Conservation (phyloP, 1,140 invertebrate species). For the Drosophila sulfurigaster region DNA sequence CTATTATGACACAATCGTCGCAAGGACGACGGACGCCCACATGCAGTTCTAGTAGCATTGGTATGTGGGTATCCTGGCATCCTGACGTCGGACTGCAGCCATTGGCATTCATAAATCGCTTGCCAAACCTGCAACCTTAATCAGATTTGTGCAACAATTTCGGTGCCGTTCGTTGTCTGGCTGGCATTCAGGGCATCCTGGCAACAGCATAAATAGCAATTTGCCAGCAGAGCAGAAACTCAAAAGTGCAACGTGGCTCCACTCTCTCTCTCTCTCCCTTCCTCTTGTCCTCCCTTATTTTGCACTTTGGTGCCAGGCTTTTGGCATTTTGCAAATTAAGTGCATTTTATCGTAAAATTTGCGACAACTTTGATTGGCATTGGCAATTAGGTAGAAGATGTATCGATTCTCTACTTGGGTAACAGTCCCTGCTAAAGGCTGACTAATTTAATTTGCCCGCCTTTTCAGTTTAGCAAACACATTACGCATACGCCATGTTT, state of each 20-base stretch:
- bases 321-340: conserved; percentile 39
- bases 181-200: conserved; percentile 12
- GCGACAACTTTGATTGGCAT: conserved; percentile 55
- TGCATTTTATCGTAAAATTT: conserved; percentile 51
- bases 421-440: background rate
- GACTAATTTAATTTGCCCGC: conserved; percentile 51
- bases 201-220: conserved; percentile 66
- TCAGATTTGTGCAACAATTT: conserved; percentile 73
- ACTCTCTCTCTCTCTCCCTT: background rate
- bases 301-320: conserved; percentile 3
- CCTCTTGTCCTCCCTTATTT: background rate
- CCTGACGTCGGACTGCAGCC: conserved; percentile 50
- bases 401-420: conserved; percentile 10
- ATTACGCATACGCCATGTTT: conserved; percentile 42
- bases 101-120: conserved; percentile 72
- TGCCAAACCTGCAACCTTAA: conserved; percentile 71
- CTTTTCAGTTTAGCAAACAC: conserved; percentile 25
- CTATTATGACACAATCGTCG: conserved; percentile 29
- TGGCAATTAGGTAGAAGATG: conserved; percentile 29
- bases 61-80: conserved; percentile 4
- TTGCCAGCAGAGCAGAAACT: conserved; percentile 40
- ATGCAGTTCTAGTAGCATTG: conserved; percentile 24
- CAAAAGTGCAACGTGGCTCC: conserved; percentile 24
- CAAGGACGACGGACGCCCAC: background rate
- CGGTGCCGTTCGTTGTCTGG: conserved; percentile 18